Evolutionary conservation across 2,113 vertebrate genomes (phyloP), one percentile per base, ranked within the genome.

Genomic region (Halichoeres trimaculatus): DNA sequence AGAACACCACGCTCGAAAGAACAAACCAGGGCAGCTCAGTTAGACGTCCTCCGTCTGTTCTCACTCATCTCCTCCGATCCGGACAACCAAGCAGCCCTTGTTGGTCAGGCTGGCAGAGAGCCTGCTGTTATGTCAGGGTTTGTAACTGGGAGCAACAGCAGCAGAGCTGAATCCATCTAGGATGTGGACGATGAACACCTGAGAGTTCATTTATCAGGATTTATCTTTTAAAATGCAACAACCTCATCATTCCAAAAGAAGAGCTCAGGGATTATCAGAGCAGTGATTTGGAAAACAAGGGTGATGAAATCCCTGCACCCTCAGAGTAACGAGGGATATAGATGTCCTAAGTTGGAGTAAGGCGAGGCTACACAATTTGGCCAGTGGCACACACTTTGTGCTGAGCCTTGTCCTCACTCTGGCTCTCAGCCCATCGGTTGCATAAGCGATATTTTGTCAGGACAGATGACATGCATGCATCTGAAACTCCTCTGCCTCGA

Each of bases 371-470:
- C 17, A 50, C 35, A 64, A n/a, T 62, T 57, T 45, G 26, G 38
- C 54, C 53, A 22, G 52, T 48, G 67, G 23, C 51, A 67, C 23
- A 52, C 48, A 60, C 70, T 69, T 65, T 63, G 64, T 59, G 56
- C 52, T 60, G 34, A 30, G 56, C 51, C 58, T 68, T 66, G 76
- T 82, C 74, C 59, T 82, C 72, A 26, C 45, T 19, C 64, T 90
- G 85, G 81, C 85, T 81, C 36, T 11, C 23, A 12, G 67, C 81
- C 81, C 63, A 40, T n/a, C 35, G 23, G 76, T 81, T 90, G 62
- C 83, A 71, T 89, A 88, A 90, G 79, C 41, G 56, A 77, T 69
- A 81, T 50, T 85, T 65, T 53, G 69, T 86, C 79, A 57, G 69
- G 48, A 17, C 20, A 72, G 65, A 66, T 70, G 75, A 81, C 77